These are phyloP conservation scores for Gorilla gorilla DNA, from an alignment of 2,113 vertebrate genomes.

Conservation along the genomic window DNA sequence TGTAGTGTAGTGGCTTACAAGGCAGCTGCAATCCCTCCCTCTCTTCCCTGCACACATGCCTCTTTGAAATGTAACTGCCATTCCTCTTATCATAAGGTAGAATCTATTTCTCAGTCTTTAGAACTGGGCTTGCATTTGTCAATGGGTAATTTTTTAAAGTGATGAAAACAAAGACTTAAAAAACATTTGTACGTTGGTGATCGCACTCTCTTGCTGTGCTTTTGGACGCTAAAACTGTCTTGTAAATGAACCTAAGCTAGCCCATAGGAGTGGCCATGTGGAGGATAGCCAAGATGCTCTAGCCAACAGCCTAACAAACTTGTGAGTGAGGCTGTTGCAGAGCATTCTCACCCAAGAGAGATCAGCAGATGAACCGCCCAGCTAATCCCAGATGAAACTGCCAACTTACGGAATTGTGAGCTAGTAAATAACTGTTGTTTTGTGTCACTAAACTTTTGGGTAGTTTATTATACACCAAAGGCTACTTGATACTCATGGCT, in stretches of 20 bases:
- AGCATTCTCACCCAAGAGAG: background rate
- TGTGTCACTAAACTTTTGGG: background rate
- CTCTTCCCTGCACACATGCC: background rate
- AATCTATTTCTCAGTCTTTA: background rate
- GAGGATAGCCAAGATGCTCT: background rate
- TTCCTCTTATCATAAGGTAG: background rate
- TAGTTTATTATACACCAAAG: background rate
- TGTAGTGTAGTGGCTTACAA: background rate
- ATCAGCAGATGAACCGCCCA: background rate
- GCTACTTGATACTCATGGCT: background rate
- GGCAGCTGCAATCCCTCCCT: background rate
- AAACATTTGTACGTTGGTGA: background rate
- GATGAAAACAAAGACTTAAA: background rate
- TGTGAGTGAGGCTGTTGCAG: background rate
- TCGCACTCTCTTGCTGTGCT: too few relatives aligned
- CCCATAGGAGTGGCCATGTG: background rate
- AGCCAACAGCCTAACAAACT: background rate
- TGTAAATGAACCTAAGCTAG: background rate
- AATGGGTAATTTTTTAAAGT: background rate
- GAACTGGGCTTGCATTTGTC: background rate
- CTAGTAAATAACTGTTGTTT: background rate
- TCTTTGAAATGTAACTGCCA: background rate
- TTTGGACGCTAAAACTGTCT: background rate
- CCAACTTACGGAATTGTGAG: background rate
- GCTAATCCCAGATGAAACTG: background rate